Evolutionary conservation across 2,113 vertebrate species (phyloP), one percentile per base, ranked within the genome.

Genomic region (Struthio camelus): DNA sequence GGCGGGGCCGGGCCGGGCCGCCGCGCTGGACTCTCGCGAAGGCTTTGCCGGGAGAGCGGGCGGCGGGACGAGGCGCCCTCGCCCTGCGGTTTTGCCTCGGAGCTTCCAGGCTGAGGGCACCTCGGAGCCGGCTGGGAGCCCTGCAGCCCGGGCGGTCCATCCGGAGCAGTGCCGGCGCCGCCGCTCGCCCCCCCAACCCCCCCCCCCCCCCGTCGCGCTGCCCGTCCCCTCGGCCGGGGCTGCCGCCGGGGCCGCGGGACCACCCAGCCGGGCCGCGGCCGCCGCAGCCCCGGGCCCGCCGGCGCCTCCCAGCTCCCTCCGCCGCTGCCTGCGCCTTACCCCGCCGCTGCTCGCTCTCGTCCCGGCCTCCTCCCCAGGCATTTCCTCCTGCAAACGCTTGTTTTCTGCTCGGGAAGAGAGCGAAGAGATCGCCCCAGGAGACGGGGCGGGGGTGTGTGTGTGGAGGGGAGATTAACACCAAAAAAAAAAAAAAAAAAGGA

Each of bases 231-330:
- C 38, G 44, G 38, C 46, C 42, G 14, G 76, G 69, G 59, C 3
- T 36, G 92, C 64, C 53, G 83, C 24, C 48, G 59, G 84, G 11
- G 48, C 51, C 72, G 59, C 7, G 27, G 58, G 93, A 95, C 93
- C 95, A 94, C 95, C 95, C 95, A 87, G 87, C 67, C 65, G 80
- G 94, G 4, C 87, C 71, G 67, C 48, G 38, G 44, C 46, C 6
- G 34, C 84, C 48, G 4, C 61, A 24, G 86, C n/a, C 44, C 44
- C 66, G 22, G 58, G 30, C 48, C 62, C 46, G 42, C 77, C 85
- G 69, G 46, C 70, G 61, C 73, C 38, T 27, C 66, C 66, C 59
- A 44, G 48, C 81, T 72, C 72, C 13, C n/a, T 51, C 70, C 38
- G 25, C 61, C 25, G 56, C 51, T 53, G 42, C 27, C 8, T 64